Base-by-base conservation (phyloP, 2,888 invertebrate species). In the Andrena praecox region DNA sequence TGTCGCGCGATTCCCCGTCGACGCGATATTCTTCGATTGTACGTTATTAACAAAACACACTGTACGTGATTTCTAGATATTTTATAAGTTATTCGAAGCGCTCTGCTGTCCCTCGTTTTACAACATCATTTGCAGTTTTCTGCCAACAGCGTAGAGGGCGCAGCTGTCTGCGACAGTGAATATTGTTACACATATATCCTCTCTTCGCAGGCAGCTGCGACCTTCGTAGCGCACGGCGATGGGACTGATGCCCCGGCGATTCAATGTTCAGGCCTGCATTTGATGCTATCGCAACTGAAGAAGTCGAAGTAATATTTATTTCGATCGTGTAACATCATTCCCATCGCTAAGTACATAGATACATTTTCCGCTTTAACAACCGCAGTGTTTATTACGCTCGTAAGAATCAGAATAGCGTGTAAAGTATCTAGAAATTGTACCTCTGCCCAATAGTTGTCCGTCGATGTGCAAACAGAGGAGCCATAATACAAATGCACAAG, bases 401-500 rank as follows among this genome's bases (percentile, higher is more conserved):
- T 12, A 56, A 12, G 56, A 56, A 27, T 27, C 10, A 10, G 27
- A 56, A 56, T 56, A 56, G 4, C 27, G 10, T 56, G 56, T 56
- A 56, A 56, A 56, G 56, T 56, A 56, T 56, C 27, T 56, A 56
- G 56, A 27, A 24, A 24, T 27, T 56, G 24, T 56, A 56, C 27
- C 1, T 56, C 10, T 24, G 56, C 20, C 1, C 54, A 12, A 10
- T 20, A 56, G 54, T 56, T 10, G 12, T 27, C 1, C 24, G 20
- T 12, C 24, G n/a, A 10, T 12, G 4, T 42, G 27, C 12, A 35
- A 63, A 12, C 35, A n/a, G 12, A 12, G 3, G n/a, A 63, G 42
- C 24, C 0, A 35, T 20, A 5, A 29, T 54, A 48, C 8, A 24
- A 12, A 20, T 50, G 31, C 24, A 24, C n/a, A 48, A 74, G 24